Evolutionary conservation across 1,140 invertebrate genomes (phyloP).

Genomic region (Hydropsyche tenuis): DNA sequence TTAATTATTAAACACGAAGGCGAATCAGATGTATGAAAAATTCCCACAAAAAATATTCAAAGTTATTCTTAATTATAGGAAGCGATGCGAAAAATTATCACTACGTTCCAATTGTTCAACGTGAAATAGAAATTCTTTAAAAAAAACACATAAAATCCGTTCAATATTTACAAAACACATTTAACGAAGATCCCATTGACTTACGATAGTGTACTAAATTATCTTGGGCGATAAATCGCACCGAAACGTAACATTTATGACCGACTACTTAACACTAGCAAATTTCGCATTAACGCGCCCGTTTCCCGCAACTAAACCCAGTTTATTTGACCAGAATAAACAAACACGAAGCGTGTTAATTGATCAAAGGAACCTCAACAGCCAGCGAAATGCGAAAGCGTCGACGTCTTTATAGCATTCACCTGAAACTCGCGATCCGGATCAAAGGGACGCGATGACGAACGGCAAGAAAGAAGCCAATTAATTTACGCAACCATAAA

Average conservation of each 20-base stretch:
- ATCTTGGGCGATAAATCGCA: background rate
- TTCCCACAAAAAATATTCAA: conserved; percentile 8
- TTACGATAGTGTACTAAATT: too few relatives aligned
- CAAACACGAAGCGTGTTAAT: background rate
- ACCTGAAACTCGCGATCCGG: too few relatives aligned
- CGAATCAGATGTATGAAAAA: conserved; percentile 2
- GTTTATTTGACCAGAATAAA: too few relatives aligned
- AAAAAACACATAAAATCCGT: too few relatives aligned
- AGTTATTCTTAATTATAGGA: background rate
- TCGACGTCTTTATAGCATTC: too few relatives aligned
- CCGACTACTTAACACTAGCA: background rate
- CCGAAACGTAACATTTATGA: background rate
- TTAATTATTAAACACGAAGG: background rate
- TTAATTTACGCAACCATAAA: conserved; percentile 38
- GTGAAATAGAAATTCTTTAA: background rate
- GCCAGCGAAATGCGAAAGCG: too few relatives aligned
- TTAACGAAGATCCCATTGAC: too few relatives aligned
- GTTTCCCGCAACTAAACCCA: too few relatives aligned
- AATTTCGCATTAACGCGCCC: background rate
- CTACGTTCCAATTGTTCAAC: background rate
- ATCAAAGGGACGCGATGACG: background rate
- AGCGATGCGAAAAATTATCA: background rate
- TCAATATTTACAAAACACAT: too few relatives aligned
- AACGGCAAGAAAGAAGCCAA: conserved; percentile 21
- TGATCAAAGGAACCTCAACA: too few relatives aligned